Percentiles rank a stretch among this genome's conserved stretches.
phyloP scores from a whole-genome alignment of 2,888 invertebrate genomes.

The Drosophila cyrtoloma region DNA sequence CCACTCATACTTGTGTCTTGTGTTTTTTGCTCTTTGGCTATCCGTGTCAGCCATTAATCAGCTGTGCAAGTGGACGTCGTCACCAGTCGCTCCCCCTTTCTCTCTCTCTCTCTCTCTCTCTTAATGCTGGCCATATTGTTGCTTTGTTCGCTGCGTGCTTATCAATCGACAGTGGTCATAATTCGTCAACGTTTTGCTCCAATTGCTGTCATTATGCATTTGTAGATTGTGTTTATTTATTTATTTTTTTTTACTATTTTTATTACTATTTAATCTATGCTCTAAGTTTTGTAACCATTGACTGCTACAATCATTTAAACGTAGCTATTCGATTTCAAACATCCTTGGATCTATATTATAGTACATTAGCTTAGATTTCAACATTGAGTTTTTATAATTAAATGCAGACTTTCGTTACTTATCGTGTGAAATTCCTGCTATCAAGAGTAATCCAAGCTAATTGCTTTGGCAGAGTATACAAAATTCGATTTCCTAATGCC shows the following conservation, averaged over 20 bases:
- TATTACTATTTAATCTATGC: background rate
- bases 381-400: background rate
- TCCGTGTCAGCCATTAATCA: slow-evolving; percentile 50
- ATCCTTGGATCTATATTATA: background rate
- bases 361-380: background rate
- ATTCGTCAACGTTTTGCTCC: slow-evolving; percentile 46
- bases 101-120: slow-evolving; percentile 15
- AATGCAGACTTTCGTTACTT: background rate
- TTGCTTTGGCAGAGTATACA: slow-evolving; percentile 2
- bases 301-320: background rate
- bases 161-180: slow-evolving; percentile 48
- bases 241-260: background rate
- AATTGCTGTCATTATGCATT: slow-evolving; percentile 31
- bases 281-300: background rate
- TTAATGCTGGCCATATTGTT: slow-evolving; percentile 14
- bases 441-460: background rate
- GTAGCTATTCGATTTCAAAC: background rate
- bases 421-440: background rate
- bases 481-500: slow-evolving; percentile 4
- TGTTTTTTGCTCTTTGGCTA: slow-evolving; percentile 8
- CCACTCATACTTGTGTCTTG: background rate
- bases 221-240: slow-evolving; percentile 13
- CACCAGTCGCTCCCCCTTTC: slow-evolving; percentile 11
- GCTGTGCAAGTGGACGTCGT: slow-evolving; percentile 30
- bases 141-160: slow-evolving; percentile 45